These are phyloP conservation scores for Prionailurus viverrinus DNA, from an alignment of 2,113 vertebrate genomes.

Conservation along the genomic window DNA sequence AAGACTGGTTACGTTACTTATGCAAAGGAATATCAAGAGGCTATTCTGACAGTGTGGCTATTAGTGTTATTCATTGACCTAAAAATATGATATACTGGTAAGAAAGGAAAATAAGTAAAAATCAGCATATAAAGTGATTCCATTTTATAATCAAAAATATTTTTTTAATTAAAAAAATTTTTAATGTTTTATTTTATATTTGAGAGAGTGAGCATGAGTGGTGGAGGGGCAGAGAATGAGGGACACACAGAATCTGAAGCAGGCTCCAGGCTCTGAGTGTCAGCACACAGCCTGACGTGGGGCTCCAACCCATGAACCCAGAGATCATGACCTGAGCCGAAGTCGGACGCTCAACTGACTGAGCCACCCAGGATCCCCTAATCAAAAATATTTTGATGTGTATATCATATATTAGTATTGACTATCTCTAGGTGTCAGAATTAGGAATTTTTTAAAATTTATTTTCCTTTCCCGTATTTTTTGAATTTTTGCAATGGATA, in stretches of 20 bases:
- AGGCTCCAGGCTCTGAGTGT: too few species aligned
- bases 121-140: background rate
- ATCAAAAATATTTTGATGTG: background rate
- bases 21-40: background rate
- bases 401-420: background rate
- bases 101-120: constrained; percentile 44
- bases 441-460: background rate
- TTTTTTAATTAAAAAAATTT: background rate
- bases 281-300: too few species aligned
- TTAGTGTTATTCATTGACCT: background rate
- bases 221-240: too few species aligned
- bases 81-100: background rate
- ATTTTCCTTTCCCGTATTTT: background rate
- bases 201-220: too few species aligned
- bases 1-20: background rate
- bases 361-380: too few species aligned
- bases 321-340: too few species aligned
- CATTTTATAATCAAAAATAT: constrained; percentile 26
- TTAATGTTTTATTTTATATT: too few species aligned
- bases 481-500: background rate
- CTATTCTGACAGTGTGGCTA: background rate
- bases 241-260: too few species aligned
- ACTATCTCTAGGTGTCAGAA: background rate
- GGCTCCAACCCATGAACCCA: too few species aligned
- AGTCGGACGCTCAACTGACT: too few species aligned